Percentiles rank a stretch among this genome's conserved stretches.
These are phyloP conservation scores for Troides aeacus DNA, from an alignment of 2,888 invertebrate species.

Conservation along the genomic window DNA sequence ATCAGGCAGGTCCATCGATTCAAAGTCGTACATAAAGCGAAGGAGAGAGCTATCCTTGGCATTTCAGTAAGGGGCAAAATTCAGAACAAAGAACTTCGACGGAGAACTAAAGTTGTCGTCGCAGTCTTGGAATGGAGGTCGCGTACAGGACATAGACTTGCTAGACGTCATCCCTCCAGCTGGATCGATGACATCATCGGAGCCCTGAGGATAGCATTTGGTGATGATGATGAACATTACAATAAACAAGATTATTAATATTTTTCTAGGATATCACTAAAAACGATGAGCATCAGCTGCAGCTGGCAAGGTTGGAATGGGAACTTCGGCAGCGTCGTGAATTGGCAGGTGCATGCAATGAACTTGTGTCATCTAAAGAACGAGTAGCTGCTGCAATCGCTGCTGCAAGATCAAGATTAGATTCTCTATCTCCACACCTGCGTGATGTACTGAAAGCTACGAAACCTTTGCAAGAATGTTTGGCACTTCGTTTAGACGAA, in stretches of 20 bases:
- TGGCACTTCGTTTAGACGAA: conserved; percentile 89
- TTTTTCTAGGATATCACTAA: conserved; percentile 82
- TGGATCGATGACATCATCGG: too few species aligned
- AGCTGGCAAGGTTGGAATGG: conserved; percentile 93
- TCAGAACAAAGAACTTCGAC: too few species aligned
- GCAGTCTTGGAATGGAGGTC: too few species aligned
- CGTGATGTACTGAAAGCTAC: conserved; percentile 83
- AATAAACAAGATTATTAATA: not conserved
- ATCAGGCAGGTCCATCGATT: too few species aligned
- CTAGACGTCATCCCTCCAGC: too few species aligned
- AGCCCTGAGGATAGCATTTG: too few species aligned
- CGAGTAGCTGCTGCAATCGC: conserved; percentile 87
- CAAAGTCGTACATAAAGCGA: too few species aligned
- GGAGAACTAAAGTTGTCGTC: too few species aligned
- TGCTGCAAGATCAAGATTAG: conserved; percentile 86
- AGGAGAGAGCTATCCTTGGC: too few species aligned
- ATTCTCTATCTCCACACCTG: conserved; percentile 90
- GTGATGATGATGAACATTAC: not conserved
- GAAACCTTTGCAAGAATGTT: conserved; percentile 92
- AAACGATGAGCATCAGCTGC: conserved; percentile 87
- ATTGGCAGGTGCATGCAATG: conserved; percentile 86
- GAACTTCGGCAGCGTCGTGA: conserved; percentile 93
- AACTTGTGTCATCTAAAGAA: conserved; percentile 88
- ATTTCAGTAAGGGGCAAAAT: too few species aligned
- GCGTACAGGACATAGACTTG: too few species aligned